phyloP scores from a whole-genome alignment of 2,888 invertebrate species.

The Salticus scenicus region DNA sequence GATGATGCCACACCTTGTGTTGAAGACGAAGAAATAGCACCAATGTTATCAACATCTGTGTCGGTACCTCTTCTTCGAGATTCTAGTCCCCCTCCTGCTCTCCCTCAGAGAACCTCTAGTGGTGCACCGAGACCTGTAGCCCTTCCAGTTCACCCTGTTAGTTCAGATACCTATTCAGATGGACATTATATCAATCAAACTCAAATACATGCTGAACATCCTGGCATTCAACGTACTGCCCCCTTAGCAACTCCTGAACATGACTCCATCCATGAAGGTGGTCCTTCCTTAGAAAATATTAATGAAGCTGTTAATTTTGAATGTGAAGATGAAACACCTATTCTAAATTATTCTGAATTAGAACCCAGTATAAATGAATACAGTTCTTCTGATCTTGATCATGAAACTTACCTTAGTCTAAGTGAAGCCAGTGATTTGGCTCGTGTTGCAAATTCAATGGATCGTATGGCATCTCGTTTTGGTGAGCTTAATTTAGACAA shows the following conservation, averaged over 20 bases:
- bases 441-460: constrained; percentile 39
- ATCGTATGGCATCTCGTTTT: constrained; percentile 30
- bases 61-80: constrained; percentile 52
- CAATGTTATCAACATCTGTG: constrained; percentile 32
- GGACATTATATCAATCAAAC: constrained; percentile 46
- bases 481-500: constrained; percentile 49
- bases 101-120: constrained; percentile 66
- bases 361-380: constrained; percentile 43
- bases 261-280: constrained; percentile 80
- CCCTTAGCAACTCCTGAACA: constrained; percentile 81
- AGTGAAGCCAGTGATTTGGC: constrained; percentile 61
- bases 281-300: constrained; percentile 79
- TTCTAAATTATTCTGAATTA: constrained; percentile 49
- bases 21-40: constrained; percentile 28
- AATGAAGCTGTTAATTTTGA: constrained; percentile 67
- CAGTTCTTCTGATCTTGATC: constrained; percentile 57
- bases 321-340: constrained; percentile 51
- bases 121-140: constrained; percentile 61
- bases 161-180: constrained; percentile 32
- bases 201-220: constrained; percentile 20
- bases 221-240: constrained; percentile 74
- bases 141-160: constrained; percentile 44
- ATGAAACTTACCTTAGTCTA: constrained; percentile 56
- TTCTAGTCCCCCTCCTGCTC: constrained; percentile 66
- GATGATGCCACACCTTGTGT: constrained; percentile 48